Evolutionary conservation across 1,140 invertebrate species (phyloP).

Genomic region (Drosophila suzukii): DNA sequence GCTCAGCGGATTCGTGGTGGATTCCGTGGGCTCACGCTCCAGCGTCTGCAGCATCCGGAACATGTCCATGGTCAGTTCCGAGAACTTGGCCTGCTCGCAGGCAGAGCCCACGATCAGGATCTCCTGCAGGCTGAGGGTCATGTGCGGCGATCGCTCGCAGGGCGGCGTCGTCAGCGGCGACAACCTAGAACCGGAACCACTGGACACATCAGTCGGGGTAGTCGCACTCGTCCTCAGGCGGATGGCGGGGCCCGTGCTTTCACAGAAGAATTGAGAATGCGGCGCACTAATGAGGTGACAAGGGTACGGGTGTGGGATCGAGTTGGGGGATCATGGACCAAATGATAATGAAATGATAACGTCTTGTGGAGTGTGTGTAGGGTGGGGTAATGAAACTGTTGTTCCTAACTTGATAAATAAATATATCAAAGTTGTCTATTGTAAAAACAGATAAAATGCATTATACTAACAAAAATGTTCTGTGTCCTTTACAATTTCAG

Average conservation of each 20-base stretch:
- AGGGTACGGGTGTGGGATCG: constrained; percentile 30
- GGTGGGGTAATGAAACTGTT: constrained; percentile 7
- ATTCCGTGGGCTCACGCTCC: constrained; percentile 95
- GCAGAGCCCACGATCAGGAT: constrained; percentile 97
- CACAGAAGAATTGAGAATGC: constrained; percentile 84
- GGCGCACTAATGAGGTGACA: constrained; percentile 81
- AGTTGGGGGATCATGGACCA: constrained; percentile 20
- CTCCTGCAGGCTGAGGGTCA: constrained; percentile 96
- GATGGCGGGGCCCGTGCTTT: constrained; percentile 84
- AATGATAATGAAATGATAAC: constrained; percentile 70
- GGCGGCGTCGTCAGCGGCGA: constrained; percentile 94
- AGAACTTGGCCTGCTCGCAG: constrained; percentile 98
- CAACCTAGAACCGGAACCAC: constrained; percentile 88
- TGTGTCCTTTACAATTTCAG: too few species aligned
- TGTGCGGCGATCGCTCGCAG: constrained; percentile 93
- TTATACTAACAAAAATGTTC: too few species aligned
- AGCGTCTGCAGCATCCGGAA: constrained; percentile 97
- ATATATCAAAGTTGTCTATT: background rate
- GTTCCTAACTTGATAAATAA: background rate
- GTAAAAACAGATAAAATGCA: too few species aligned
- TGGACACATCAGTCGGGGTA: constrained; percentile 82
- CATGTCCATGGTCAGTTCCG: constrained; percentile 99
- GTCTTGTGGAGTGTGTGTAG: constrained; percentile 36
- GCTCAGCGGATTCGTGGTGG: constrained; percentile 84
- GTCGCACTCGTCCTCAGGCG: constrained; percentile 75